Evolutionary conservation across 2,888 invertebrate genomes (phyloP), one percentile per base, ranked within the genome.

Genomic region (Fissipunctia ypsillon): DNA sequence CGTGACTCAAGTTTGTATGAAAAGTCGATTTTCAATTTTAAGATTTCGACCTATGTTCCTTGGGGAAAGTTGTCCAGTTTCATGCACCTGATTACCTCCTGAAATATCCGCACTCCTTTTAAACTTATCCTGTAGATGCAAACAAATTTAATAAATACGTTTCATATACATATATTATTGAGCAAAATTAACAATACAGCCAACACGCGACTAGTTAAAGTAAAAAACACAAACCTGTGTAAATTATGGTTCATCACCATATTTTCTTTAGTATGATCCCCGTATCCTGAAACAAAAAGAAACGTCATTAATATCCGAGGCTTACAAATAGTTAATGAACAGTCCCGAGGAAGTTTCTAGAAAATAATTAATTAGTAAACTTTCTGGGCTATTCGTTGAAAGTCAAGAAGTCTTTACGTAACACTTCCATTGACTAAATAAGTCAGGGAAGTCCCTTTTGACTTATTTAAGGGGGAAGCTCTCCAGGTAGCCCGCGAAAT

Each of bases 161-260:
- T 31, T 31, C 16, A 6, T 16, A n/a, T 16, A n/a, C 25, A n/a
- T n/a, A n/a, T n/a, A n/a, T n/a, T n/a, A n/a, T n/a, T n/a, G n/a
- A n/a, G n/a, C 16, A n/a, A 64, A 31, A 0, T 16, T 31, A 45
- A 14, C 35, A 35, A 35, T n/a, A 35, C 5, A 48, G 19, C 0
- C 10, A 31, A 16, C 25, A 38, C 19, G n/a, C 3, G 12, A 43
- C 38, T 22, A 22, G 7, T 7, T 28, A 28, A 28, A 28, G 19
- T 10, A 35, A 25, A 2, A 22, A 35, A 2, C 22, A 92, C 93
- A 72, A 81, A 96, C 96, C 96, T 96, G 90, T 96, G 95, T 82
- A 96, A 84, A 83, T 96, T 96, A 87, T 95, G 95, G 90, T 92
- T 96, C 93, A 95, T 94, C 90, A 96, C 95, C 96, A 96, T 96